Evolutionary conservation across 1,140 invertebrate species (phyloP).

Genomic region (Planococcus citri): DNA sequence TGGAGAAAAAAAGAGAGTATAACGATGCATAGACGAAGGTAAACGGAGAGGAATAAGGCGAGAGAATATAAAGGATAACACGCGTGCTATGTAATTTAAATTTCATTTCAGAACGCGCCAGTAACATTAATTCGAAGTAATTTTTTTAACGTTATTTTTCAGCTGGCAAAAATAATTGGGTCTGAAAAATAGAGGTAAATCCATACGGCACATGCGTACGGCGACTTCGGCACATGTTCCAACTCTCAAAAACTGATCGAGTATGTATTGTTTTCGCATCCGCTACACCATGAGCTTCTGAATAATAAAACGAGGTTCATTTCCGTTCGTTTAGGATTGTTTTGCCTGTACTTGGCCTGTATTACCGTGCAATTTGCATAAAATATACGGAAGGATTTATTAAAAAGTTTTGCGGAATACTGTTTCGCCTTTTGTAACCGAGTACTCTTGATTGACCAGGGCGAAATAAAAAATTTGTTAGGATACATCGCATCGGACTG

Average conservation of each 20-base stretch:
- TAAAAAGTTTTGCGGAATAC: neutral
- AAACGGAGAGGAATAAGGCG: neutral
- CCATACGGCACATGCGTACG: neutral
- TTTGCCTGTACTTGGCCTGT: neutral
- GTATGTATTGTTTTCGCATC: conserved; percentile 2
- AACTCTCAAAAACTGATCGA: conserved; percentile 2
- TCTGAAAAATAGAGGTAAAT: neutral
- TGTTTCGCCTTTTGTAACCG: neutral
- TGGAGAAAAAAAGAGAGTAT: no score
- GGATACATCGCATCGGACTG: neutral
- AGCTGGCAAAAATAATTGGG: neutral
- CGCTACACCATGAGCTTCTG: neutral
- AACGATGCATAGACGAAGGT: no score
- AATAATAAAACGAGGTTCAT: neutral
- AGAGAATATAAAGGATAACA: conserved; percentile 1
- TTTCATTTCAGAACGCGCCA: neutral
- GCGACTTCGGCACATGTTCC: neutral
- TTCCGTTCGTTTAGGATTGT: conserved; percentile 6
- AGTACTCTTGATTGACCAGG: neutral
- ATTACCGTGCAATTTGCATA: conserved; percentile 7
- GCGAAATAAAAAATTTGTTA: neutral
- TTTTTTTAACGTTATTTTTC: neutral
- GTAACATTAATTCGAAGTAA: neutral
- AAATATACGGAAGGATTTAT: neutral
- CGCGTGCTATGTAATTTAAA: neutral